Evolutionary conservation across 1,140 invertebrate species (phyloP), one percentile per base, ranked within the genome.

Genomic region (Nasonia longicornis): DNA sequence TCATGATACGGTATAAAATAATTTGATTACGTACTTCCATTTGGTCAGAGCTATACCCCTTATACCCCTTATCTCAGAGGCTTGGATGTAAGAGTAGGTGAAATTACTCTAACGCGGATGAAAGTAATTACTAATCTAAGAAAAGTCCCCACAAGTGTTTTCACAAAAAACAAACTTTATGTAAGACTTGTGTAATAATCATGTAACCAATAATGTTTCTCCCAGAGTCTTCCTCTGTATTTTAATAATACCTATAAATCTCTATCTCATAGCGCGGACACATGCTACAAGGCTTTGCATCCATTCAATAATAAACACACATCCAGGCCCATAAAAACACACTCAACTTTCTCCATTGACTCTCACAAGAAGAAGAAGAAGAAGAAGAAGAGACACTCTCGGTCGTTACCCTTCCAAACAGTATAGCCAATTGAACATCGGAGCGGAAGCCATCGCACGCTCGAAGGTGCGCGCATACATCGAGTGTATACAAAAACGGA

Each of bases 291-390:
- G 52, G n/a, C n/a, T 58, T 58, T 58, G 16, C 52, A 58, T 58
- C 16, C 16, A 58, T n/a, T 58, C 52, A 58, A 20, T 35, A 26
- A 35, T 58, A 58, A 58, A 58, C 52, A 58, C 1, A n/a, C 70
- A 72, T 72, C 2, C 26, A n/a, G 12, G 31, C 35, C 35, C 11
- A 48, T 48, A 35, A 58, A 35, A 58, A 58, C 35, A 79, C n/a
- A 52, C 3, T 3, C 52, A 67, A 66, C 79, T 80, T 80, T 80
- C 79, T 69, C 79, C 69, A 67, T 71, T 72, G 20, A 45, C n/a
- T 72, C 38, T 77, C 20, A 45, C 14, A 45, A 48, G 74, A 48
- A 52, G 42, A 38, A 73, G 16, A 63, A 20, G n/a, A n/a, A n/a
- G 22, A 20, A 31, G 67, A 76, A 58, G 26, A 8, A 7, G 31